Evolutionary conservation across 53 echinoderm and acorn worm species (phyloP).

Genomic region (Patiria pectinifera): DNA sequence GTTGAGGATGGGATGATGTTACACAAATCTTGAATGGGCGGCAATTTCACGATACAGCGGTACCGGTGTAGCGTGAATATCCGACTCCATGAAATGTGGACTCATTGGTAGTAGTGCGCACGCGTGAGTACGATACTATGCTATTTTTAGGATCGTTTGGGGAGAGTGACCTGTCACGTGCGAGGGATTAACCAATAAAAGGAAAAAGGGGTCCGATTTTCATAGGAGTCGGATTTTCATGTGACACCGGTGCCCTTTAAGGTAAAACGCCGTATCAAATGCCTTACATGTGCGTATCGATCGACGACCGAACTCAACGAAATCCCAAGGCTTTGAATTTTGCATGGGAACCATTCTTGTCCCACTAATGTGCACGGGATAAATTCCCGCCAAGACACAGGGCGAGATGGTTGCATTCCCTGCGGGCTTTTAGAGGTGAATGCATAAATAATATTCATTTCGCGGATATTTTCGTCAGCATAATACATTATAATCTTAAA

Average conservation of each 20-base stretch:
- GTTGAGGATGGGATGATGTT: neutral
- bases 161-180: too few relatives aligned
- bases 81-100: too few relatives aligned
- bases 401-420: neutral
- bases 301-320: neutral
- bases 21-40: neutral
- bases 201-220: too few relatives aligned
- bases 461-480: slow-evolving; percentile 19
- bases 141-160: too few relatives aligned
- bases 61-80: too few relatives aligned
- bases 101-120: too few relatives aligned
- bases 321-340: neutral
- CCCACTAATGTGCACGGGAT: neutral
- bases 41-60: neutral
- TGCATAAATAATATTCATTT: neutral
- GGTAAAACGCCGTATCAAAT: neutral
- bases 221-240: too few relatives aligned
- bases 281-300: neutral
- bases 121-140: too few relatives aligned
- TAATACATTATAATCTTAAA: neutral
- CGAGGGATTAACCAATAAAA: too few relatives aligned
- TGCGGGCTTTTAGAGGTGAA: neutral
- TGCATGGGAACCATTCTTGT: neutral
- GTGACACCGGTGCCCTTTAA: neutral
- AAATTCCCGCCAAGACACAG: neutral